Evolutionary conservation across 2,113 vertebrate species (phyloP).

Genomic region (Bolborhynchus lineola): DNA sequence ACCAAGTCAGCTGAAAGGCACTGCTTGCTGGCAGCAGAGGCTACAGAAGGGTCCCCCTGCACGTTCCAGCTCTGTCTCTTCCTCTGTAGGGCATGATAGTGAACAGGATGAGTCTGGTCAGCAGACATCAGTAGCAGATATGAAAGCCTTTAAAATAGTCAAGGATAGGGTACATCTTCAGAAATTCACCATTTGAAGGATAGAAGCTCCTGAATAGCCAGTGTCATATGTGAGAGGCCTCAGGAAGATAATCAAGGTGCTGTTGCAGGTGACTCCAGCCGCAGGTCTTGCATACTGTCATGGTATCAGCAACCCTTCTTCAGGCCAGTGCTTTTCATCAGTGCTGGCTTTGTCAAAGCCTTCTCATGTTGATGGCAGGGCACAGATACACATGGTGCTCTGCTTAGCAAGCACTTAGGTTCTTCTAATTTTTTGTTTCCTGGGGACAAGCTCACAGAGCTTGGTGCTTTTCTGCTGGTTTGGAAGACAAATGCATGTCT

Average conservation of each 20-base stretch:
- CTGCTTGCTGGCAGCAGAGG: not conserved
- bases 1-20: not conserved
- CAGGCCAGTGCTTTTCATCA: not conserved
- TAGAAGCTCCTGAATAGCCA: not conserved
- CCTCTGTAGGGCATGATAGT: not conserved
- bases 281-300: not conserved
- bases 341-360: not conserved
- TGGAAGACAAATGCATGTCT: not conserved
- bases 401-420: not conserved
- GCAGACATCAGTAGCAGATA: not conserved
- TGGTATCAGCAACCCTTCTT: not conserved
- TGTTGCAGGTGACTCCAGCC: not conserved
- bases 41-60: not conserved
- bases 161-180: not conserved
- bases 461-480: not conserved
- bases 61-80: not conserved
- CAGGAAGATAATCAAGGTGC: not conserved
- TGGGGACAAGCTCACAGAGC: not conserved
- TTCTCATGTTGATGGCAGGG: not conserved
- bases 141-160: not conserved
- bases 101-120: not conserved
- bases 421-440: not conserved
- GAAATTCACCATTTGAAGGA: not conserved
- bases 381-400: not conserved
- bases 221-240: not conserved